A percentile compares a stretch with the other conserved stretches of the same genome.
phyloP scores from a whole-genome alignment of 2,888 invertebrate species.

The Trilocha varians region DNA sequence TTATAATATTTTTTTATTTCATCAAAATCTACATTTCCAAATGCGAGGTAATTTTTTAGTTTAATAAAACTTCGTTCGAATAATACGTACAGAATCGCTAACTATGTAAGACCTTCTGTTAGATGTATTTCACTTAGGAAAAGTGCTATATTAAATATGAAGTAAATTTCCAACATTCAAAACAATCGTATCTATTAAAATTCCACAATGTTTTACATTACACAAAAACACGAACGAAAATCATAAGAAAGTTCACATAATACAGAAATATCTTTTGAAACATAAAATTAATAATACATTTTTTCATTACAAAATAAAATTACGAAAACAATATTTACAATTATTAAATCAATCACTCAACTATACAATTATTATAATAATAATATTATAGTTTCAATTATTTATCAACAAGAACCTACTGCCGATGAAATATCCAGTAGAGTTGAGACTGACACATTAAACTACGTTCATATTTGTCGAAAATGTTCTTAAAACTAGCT shows the following conservation, averaged over 20 bases:
- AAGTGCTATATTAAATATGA: conserved; percentile 16
- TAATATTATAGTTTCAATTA: conserved; percentile 55
- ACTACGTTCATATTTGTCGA: conserved; percentile 59
- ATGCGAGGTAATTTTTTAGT: conserved; percentile 72
- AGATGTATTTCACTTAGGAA: conserved; percentile 47
- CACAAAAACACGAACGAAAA: conserved; percentile 11
- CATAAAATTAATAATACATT: conserved; percentile 65
- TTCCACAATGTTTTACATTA: conserved; percentile 17
- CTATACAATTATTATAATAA: conserved; percentile 52
- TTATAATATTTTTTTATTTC: conserved; percentile 41
- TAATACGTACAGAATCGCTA: conserved; percentile 39
- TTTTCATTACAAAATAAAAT: conserved; percentile 54
- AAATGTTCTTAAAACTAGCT: conserved; percentile 60
- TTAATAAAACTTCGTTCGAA: conserved; percentile 40
- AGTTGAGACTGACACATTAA: conserved; percentile 62
- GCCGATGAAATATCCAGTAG: conserved; percentile 55
- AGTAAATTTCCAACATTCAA: conserved; percentile 3
- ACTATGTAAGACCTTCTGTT: conserved; percentile 57
- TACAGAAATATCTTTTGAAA: conserved; percentile 43
- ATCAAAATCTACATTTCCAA: conserved; percentile 71
- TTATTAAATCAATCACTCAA: conserved; percentile 49
- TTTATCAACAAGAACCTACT: conserved; percentile 67
- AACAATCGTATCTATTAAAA: conserved; percentile 7
- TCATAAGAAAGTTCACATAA: background rate
- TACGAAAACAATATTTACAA: conserved; percentile 69